Percentiles rank a stretch among this genome's conserved stretches.
Evolutionary conservation across 2,797 vertebrate genomes (phyloP).

Genomic region (Lacerta bilineata): DNA sequence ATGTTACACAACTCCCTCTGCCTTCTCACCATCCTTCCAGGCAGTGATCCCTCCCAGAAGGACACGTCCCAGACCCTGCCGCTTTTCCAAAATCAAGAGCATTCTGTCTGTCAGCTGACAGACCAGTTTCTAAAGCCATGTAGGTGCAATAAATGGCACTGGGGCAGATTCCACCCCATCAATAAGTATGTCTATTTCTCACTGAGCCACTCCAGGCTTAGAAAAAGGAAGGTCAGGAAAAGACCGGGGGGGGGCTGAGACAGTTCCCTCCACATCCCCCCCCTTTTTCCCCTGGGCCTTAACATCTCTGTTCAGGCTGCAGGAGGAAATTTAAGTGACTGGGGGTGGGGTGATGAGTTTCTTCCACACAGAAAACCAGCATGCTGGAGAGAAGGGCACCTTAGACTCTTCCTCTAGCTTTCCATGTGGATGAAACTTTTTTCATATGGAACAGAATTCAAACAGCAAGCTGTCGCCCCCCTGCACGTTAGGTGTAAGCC

Average conservation of each 20-base stretch:
- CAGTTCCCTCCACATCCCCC: no score
- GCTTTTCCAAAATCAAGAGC: background rate
- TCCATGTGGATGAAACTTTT: background rate
- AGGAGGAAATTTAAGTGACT: background rate
- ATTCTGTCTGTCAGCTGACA: background rate
- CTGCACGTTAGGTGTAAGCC: background rate
- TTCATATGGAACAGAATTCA: background rate
- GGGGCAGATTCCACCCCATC: background rate
- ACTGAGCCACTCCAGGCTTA: background rate
- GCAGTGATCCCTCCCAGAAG: background rate
- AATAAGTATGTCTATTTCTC: background rate
- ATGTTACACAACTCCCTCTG: slow-evolving; percentile 68
- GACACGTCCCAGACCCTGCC: background rate
- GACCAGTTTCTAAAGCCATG: background rate
- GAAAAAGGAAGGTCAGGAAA: no score
- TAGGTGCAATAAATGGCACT: background rate
- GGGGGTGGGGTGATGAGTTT: no score
- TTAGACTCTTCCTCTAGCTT: background rate
- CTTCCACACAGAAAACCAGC: background rate
- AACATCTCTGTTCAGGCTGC: background rate
- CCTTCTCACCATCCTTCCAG: background rate
- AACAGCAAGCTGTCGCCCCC: background rate
- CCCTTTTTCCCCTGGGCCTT: background rate
- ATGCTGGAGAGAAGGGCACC: background rate
- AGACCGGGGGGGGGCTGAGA: no score